Evolutionary conservation across 2,797 vertebrate species (phyloP).

Genomic region (Zonotrichia albicollis): DNA sequence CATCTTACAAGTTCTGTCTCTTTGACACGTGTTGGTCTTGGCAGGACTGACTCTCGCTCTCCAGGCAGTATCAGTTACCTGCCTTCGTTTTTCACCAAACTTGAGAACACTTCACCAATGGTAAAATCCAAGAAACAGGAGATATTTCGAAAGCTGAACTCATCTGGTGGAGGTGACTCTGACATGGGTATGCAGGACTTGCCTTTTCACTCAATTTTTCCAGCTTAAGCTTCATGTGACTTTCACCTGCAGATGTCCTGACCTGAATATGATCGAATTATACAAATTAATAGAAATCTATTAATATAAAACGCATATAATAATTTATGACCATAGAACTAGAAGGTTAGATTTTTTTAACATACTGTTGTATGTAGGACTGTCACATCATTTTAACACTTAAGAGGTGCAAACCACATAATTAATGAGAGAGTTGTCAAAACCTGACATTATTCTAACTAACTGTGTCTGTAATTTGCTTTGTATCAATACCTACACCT

Average conservation of each 20-base stretch:
- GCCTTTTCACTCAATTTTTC: constrained; percentile 5
- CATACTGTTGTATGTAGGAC: neutral
- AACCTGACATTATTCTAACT: neutral
- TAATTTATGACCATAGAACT: neutral
- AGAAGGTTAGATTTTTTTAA: neutral
- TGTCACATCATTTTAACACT: neutral
- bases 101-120: constrained; percentile 97
- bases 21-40: neutral
- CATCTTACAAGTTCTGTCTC: neutral
- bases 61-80: constrained; percentile 92
- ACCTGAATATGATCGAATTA: neutral
- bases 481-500: neutral
- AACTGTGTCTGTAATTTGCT: neutral
- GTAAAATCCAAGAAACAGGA: constrained; percentile 99
- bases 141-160: constrained; percentile 99
- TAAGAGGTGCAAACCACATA: neutral
- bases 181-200: constrained; percentile 93
- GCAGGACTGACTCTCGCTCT: constrained; percentile 93
- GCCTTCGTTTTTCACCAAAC: constrained; percentile 97
- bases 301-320: neutral
- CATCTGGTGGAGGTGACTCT: constrained; percentile 93
- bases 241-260: neutral
- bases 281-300: neutral
- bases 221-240: neutral
- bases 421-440: neutral